Percentiles rank a stretch among this genome's conserved stretches.
phyloP scores from a whole-genome alignment of 2,797 vertebrate species.

The Huso huso region DNA sequence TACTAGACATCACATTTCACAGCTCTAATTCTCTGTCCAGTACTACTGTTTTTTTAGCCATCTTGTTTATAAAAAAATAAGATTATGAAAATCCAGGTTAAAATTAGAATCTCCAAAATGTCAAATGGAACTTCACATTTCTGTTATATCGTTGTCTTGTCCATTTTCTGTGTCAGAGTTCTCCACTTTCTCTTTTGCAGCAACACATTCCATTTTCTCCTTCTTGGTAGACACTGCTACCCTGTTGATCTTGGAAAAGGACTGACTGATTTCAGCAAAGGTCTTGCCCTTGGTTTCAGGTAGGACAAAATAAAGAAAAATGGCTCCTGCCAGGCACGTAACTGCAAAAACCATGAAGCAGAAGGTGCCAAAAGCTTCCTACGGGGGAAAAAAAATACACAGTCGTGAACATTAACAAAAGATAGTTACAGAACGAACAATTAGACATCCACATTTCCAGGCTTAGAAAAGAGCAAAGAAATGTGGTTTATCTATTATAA shows the following conservation, averaged over 20 bases:
- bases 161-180: slow-evolving; percentile 9
- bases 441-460: no score
- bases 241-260: slow-evolving; percentile 83
- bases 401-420: no score
- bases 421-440: no score
- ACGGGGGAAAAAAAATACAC: slow-evolving; percentile 9
- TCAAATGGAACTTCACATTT: slow-evolving; percentile 50
- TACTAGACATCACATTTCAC: no score
- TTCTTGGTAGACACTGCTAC: slow-evolving; percentile 26
- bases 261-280: slow-evolving; percentile 78
- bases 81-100: no score
- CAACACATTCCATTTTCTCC: slow-evolving; percentile 43
- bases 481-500: no score
- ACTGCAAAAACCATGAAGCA: slow-evolving; percentile 82
- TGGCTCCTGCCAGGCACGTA: slow-evolving; percentile 60
- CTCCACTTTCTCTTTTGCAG: rapidly evolving
- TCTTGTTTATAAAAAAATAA: no score
- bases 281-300: slow-evolving; percentile 96
- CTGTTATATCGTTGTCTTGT: slow-evolving; percentile 16
- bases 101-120: neutral
- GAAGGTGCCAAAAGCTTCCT: slow-evolving; percentile 70
- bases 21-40: no score
- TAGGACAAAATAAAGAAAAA: slow-evolving; percentile 72
- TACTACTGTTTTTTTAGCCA: no score
- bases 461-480: no score